Evolutionary conservation across 2,113 vertebrate genomes (phyloP), one percentile per base, ranked within the genome.

Genomic region (Sinocyclocheilus anshuiensis): DNA sequence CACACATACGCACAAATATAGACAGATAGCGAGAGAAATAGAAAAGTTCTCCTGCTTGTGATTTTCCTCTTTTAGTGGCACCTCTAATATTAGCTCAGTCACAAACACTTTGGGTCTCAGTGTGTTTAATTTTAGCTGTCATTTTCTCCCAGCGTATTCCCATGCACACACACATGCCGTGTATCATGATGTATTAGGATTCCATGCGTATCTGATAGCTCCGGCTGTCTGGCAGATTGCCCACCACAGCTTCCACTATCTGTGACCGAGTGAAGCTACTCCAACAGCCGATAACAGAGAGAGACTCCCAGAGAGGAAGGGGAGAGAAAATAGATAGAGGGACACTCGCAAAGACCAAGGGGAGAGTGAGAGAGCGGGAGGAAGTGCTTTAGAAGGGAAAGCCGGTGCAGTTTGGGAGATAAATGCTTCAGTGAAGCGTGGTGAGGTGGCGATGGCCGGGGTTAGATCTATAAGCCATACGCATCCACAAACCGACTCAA

Each of bases 381-480:
- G 75, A 84, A 89, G 87, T 88, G 87, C 85, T 93, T 94, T 93
- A 94, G 92, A 86, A 87, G 90, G 89, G 88, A 93, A 93, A 92
- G 90, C 93, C 90, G 91, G 90, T 91, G 90, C 90, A 91, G 91
- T 93, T 77, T 87, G 89, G 78, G 53, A 90, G 94, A 94, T 94
- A 93, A 93, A 93, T 92, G 93, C 92, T 92, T 91, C 93, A 93
- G 89, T 94, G 93, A 93, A 92, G 94, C 77, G 53, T 65, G 78
- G 85, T 93, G 93, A 89, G 93, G 92, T 90, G 92, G 92, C 92
- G 92, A 94, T 95, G 92, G 93, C 90, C 90, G 91, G 91, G 92
- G 89, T 86, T 88, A 92, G 92, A 94, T 93, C 92, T 91, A 91
- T 87, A 89, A 81, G 89, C 90, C 86, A 90, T 89, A 88, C 67